Conservation (phyloP, 2,888 invertebrate species). For the Leptinotarsa tumamoca region DNA sequence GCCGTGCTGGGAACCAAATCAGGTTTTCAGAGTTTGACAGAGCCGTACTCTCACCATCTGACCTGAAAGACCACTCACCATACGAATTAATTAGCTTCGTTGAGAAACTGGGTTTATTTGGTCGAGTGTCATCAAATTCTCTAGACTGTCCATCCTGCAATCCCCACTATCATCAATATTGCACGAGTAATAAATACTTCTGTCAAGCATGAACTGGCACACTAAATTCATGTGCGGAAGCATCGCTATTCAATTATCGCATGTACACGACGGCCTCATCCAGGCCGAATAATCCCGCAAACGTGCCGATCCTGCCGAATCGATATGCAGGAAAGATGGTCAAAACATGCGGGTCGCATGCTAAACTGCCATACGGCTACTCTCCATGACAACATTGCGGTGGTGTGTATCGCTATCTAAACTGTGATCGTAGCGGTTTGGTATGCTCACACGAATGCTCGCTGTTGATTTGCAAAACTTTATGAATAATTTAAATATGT, state of each 20-base stretch:
- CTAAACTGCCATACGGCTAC: constrained; percentile 11
- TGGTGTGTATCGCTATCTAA: constrained; percentile 4
- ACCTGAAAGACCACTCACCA: too few relatives aligned
- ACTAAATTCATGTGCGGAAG: constrained; percentile 12
- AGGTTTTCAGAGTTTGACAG: too few relatives aligned
- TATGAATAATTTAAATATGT: constrained; percentile 17
- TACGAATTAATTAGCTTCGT: too few relatives aligned
- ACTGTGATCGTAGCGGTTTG: neutral
- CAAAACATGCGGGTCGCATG: constrained; percentile 30
- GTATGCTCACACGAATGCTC: neutral
- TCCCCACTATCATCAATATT: neutral
- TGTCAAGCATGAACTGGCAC: constrained; percentile 5
- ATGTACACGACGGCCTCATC: constrained; percentile 7
- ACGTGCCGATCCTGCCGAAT: constrained; percentile 20
- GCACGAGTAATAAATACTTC: neutral
- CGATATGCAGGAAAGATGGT: constrained; percentile 27
- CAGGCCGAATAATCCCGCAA: constrained; percentile 9
- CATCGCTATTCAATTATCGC: constrained; percentile 19
- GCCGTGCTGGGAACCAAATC: too few relatives aligned
- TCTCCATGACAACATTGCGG: constrained; percentile 14
- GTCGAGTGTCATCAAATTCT: too few relatives aligned
- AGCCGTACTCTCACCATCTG: too few relatives aligned
- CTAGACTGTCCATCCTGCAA: neutral
- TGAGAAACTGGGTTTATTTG: too few relatives aligned
- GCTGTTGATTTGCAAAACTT: constrained; percentile 11